Percentiles rank a stretch among this genome's conserved stretches.
phyloP scores from a whole-genome alignment of 2,113 vertebrate species.

The Gallinago jamesoni region DNA sequence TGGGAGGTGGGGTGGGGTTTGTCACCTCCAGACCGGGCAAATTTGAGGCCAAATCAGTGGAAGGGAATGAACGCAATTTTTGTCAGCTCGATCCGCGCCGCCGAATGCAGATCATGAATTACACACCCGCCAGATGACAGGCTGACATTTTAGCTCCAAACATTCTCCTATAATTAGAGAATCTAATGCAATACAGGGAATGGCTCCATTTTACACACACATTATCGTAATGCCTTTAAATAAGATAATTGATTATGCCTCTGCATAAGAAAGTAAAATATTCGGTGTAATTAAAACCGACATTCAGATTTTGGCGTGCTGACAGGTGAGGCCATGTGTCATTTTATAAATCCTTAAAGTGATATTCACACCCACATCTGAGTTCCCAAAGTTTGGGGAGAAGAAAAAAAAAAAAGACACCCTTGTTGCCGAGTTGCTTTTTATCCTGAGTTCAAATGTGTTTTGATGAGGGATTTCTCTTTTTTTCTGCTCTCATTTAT shows the following conservation, averaged over 20 bases:
- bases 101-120: slow-evolving; percentile 80
- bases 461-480: background rate
- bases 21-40: slow-evolving; percentile 17
- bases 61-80: slow-evolving; percentile 65
- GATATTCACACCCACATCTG: slow-evolving; percentile 67
- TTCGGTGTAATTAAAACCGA: slow-evolving; percentile 81
- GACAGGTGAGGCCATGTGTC: slow-evolving; percentile 78
- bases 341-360: slow-evolving; percentile 72
- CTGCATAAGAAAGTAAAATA: slow-evolving; percentile 82
- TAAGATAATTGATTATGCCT: slow-evolving; percentile 84
- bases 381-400: slow-evolving; percentile 63
- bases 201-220: slow-evolving; percentile 82
- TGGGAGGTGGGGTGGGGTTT: background rate
- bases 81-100: slow-evolving; percentile 67
- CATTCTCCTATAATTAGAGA: slow-evolving; percentile 85
- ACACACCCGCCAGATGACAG: slow-evolving; percentile 79
- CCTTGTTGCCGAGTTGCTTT: background rate
- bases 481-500: slow-evolving; percentile 7
- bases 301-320: slow-evolving; percentile 73
- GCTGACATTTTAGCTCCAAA: slow-evolving; percentile 83
- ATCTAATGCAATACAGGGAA: slow-evolving; percentile 83
- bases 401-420: slow-evolving; percentile 8
- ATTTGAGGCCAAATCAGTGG: slow-evolving; percentile 45
- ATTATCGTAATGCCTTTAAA: slow-evolving; percentile 83
- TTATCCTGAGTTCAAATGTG: slow-evolving; percentile 3